Evolutionary conservation across 2,888 invertebrate species (phyloP).

Genomic region (Pristionchus arcanus): DNA sequence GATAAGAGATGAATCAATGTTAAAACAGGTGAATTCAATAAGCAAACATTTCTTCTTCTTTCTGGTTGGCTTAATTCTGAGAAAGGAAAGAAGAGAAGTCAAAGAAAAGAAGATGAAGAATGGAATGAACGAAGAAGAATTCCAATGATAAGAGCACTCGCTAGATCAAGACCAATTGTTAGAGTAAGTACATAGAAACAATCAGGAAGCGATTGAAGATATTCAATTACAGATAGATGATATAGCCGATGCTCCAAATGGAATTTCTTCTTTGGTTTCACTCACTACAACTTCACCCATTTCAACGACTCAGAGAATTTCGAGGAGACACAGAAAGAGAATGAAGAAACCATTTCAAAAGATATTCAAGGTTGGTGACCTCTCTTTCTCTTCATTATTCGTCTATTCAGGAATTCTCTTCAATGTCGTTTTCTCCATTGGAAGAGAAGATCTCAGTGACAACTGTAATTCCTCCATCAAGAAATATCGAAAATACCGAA

Average conservation of each 20-base stretch:
- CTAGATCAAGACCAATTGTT: neutral
- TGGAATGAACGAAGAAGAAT: conserved; percentile 5
- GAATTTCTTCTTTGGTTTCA: neutral
- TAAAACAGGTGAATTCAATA: conserved; percentile 34
- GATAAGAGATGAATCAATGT: neutral
- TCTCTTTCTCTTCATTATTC: neutral
- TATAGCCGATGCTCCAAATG: conserved; percentile 11
- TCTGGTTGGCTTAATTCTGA: conserved; percentile 25
- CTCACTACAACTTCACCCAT: neutral
- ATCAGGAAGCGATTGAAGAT: neutral
- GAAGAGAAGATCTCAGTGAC: neutral
- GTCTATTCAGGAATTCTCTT: neutral
- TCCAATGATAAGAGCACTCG: conserved; percentile 27
- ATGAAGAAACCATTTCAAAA: conserved; percentile 29
- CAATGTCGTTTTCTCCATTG: conserved; percentile 21
- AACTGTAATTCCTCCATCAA: neutral
- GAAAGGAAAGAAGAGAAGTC: conserved; percentile 19
- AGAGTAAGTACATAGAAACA: neutral
- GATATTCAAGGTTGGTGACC: neutral
- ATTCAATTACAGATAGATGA: neutral
- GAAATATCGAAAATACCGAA: neutral
- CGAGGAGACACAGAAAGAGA: conserved; percentile 17
- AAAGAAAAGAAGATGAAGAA: neutral
- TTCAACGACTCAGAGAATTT: neutral
- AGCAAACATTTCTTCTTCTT: conserved; percentile 13